Evolutionary conservation across 2,113 vertebrate species (phyloP).

Genomic region (Smithornis capensis): DNA sequence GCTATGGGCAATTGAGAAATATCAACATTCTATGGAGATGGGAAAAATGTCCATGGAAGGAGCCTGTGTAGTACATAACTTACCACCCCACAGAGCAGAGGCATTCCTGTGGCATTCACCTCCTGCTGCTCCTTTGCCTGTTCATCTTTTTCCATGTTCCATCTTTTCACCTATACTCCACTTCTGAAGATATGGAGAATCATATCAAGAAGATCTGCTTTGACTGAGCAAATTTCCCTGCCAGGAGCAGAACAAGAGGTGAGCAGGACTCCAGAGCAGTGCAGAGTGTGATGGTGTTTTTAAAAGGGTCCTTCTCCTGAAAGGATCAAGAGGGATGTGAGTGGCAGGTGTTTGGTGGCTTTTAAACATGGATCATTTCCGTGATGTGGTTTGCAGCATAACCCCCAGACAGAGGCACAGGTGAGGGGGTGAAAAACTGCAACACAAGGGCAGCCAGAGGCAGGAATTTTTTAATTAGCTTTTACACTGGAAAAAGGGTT

Average conservation of each 20-base stretch:
- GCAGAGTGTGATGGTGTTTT: neutral
- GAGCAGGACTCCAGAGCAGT: neutral
- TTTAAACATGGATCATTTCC: neutral
- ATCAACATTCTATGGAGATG: neutral
- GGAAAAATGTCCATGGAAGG: neutral
- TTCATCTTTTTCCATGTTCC: neutral
- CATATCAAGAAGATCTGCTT: neutral
- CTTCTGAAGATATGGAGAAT: neutral
- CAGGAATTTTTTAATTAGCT: constrained; percentile 47
- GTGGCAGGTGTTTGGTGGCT: neutral
- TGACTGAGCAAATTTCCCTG: neutral
- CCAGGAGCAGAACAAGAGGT: neutral
- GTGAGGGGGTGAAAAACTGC: neutral
- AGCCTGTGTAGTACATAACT: neutral
- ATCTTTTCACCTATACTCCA: neutral
- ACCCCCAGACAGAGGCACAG: neutral
- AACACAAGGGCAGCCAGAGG: constrained; percentile 30
- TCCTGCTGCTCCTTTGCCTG: neutral
- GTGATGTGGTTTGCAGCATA: neutral
- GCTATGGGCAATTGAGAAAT: constrained; percentile 10
- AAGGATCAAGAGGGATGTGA: neutral
- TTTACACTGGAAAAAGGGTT: neutral
- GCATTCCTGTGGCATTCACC: neutral
- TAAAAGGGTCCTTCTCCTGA: neutral
- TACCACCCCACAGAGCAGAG: neutral